Percentiles rank a stretch among this genome's conserved stretches.
Evolutionary conservation across 1,140 invertebrate genomes (phyloP).

Genomic region (Aphelenchoides besseyi): DNA sequence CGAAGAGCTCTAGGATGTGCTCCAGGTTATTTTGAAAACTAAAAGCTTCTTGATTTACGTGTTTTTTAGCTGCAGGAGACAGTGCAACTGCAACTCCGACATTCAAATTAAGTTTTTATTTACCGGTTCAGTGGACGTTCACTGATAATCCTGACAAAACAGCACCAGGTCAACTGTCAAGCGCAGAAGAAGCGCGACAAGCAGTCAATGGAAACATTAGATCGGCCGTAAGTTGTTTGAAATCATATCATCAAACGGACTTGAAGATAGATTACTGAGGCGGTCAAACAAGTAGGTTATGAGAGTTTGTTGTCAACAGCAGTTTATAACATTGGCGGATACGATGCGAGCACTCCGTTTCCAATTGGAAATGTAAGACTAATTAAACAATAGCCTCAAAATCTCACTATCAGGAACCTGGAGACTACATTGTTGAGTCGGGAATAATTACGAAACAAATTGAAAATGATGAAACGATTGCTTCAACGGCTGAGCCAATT

Average conservation of each 20-base stretch:
- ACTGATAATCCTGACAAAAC: not conserved
- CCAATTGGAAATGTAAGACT: not conserved
- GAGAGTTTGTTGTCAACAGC: not conserved
- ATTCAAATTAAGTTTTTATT: not conserved
- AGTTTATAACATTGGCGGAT: not conserved
- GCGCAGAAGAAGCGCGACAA: not conserved
- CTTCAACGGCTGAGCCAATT: too few relatives aligned
- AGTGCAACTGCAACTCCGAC: not conserved
- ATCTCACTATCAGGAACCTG: not conserved
- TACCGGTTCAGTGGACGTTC: constrained; percentile 4
- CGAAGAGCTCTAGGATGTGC: not conserved
- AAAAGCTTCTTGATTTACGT: not conserved
- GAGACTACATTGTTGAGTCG: not conserved
- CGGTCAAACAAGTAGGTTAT: not conserved
- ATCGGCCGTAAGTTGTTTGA: constrained; percentile 2
- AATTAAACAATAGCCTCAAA: too few relatives aligned
- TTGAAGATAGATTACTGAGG: not conserved
- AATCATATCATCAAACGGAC: too few relatives aligned
- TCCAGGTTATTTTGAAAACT: not conserved
- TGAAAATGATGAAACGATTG: not conserved
- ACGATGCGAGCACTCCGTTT: not conserved
- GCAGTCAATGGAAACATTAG: not conserved
- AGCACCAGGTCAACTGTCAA: not conserved
- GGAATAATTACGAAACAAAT: not conserved
- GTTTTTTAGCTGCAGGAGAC: not conserved